A percentile compares a stretch with the other conserved stretches of the same genome.
Conservation (phyloP, 2,113 vertebrate species). For the Podarcis raffonei region DNA sequence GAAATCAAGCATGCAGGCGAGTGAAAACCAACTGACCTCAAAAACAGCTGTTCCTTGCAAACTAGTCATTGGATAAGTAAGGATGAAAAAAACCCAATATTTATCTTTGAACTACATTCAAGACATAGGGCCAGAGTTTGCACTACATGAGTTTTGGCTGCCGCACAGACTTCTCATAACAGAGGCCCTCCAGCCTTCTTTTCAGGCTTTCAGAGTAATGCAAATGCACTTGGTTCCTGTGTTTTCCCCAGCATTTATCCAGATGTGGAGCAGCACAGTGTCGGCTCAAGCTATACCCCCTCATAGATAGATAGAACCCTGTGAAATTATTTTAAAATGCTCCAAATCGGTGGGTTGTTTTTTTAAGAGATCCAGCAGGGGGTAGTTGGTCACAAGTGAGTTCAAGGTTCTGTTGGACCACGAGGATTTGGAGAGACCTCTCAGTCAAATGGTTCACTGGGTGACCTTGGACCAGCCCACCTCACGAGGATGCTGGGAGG, state of each 20-base stretch:
- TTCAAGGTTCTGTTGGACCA: background rate
- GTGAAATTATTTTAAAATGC: background rate
- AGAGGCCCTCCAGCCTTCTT: background rate
- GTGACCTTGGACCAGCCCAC: background rate
- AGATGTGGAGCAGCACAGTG: background rate
- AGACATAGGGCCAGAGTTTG: background rate
- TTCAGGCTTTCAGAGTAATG: constrained; percentile 3
- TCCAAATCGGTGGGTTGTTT: too few relatives aligned
- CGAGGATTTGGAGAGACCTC: background rate
- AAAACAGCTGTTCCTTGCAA: constrained; percentile 26
- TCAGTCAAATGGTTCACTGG: background rate
- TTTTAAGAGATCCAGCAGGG: background rate
- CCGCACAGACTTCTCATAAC: background rate
- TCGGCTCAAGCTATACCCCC: background rate
- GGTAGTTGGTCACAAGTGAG: background rate
- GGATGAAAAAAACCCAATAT: background rate
- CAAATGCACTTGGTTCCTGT: background rate
- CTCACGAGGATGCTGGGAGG: background rate
- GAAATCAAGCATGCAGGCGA: background rate
- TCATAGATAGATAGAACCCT: rapidly evolving
- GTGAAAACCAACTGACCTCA: background rate
- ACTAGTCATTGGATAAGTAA: constrained; percentile 4
- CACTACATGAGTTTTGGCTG: rapidly evolving
- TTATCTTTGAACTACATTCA: rapidly evolving
- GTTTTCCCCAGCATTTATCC: background rate